A percentile compares a stretch with the other conserved stretches of the same genome.
Evolutionary conservation across 92 coral and sea anemone species (phyloP).

Genomic region (Phenganax stokvisi): DNA sequence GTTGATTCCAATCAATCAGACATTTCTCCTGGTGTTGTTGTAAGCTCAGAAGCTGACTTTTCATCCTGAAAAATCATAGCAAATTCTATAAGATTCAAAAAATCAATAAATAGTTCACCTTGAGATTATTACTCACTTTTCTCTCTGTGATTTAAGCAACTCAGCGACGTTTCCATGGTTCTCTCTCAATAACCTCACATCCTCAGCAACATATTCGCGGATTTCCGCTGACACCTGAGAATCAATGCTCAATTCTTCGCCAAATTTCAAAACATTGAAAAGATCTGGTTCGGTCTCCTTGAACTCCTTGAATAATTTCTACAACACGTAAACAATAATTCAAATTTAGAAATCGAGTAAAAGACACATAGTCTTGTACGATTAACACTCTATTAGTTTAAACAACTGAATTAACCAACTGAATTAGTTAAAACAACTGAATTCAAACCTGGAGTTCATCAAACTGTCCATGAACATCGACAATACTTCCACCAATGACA

Average conservation of each 20-base stretch:
- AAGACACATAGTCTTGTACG: too few species aligned
- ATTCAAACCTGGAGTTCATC: slow-evolving; percentile 27
- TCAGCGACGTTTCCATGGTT: slow-evolving; percentile 24
- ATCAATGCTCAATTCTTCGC: slow-evolving; percentile 34
- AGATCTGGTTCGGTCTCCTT: slow-evolving; percentile 37
- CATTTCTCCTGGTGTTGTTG: slow-evolving; percentile 42
- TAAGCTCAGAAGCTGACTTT: slow-evolving; percentile 32
- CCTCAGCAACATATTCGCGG: slow-evolving; percentile 23
- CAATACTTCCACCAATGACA: slow-evolving; percentile 27
- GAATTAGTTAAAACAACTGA: background rate
- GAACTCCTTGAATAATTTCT: slow-evolving; percentile 36
- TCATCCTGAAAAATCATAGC: slow-evolving; percentile 16
- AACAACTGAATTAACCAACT: background rate
- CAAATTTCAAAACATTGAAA: slow-evolving; percentile 26
- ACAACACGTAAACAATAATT: background rate
- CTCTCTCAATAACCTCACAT: slow-evolving; percentile 3
- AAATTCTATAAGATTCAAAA: background rate
- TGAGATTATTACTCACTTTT: slow-evolving; percentile 13
- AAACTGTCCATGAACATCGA: slow-evolving; percentile 12
- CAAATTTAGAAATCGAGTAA: background rate
- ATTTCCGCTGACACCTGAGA: slow-evolving; percentile 26
- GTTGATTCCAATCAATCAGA: slow-evolving; percentile 36
- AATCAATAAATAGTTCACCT: background rate
- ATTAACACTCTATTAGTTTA: background rate
- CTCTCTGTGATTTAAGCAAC: slow-evolving; percentile 27